phyloP scores from a whole-genome alignment of 2,113 vertebrate genomes.

The Ahaetulla prasina region DNA sequence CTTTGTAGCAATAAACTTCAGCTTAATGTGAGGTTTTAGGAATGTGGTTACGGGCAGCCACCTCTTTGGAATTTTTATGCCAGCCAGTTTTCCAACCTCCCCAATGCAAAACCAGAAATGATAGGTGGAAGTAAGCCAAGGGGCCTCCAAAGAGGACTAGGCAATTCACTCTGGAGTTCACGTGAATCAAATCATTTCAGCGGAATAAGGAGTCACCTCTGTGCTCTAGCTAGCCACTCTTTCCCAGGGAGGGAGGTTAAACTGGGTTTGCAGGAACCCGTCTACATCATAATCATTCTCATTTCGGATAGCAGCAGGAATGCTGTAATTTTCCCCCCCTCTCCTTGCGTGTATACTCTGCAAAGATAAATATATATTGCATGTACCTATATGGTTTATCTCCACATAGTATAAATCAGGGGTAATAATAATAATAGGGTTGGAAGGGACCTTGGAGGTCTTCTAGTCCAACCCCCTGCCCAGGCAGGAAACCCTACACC shows the following conservation, averaged over 20 bases:
- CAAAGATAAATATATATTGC: neutral
- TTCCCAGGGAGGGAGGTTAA: neutral
- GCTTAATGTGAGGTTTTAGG: neutral
- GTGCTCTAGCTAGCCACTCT: neutral
- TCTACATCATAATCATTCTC: neutral
- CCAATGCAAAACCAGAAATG: neutral
- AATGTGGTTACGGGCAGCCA: neutral
- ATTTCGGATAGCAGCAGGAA: neutral
- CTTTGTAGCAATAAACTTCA: neutral
- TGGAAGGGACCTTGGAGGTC: too few relatives aligned
- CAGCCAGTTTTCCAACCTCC: neutral
- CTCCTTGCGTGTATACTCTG: neutral
- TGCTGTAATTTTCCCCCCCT: neutral
- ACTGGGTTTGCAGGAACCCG: neutral
- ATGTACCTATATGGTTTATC: neutral
- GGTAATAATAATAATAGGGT: too few relatives aligned
- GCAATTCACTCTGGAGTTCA: neutral
- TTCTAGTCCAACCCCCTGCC: too few relatives aligned
- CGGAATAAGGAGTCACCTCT: neutral
- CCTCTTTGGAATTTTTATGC: neutral
- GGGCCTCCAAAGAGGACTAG: neutral
- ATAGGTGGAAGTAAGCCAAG: neutral
- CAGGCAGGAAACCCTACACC: too few relatives aligned
- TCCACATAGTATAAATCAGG: neutral
- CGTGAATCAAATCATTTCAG: neutral